Evolutionary conservation across 2,888 invertebrate genomes (phyloP), one percentile per base, ranked within the genome.

Genomic region (Torymus auratus): DNA sequence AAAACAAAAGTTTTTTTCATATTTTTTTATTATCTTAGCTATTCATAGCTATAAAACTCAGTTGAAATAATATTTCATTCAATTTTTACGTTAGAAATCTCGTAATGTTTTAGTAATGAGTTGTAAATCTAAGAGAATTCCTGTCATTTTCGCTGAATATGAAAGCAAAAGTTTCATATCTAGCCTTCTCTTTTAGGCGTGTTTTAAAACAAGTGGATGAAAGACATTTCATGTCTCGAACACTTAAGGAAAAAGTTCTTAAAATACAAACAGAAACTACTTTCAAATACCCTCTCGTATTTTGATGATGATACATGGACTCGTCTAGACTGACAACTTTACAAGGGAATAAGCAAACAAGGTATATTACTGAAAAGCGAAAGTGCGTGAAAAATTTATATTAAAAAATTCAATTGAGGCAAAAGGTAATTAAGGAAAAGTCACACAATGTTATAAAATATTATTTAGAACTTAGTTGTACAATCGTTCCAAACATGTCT

Each of bases 241-340:
- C 20, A 68, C 55, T 23, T 20, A 61, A 41, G 41, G 28, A 68
- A 52, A 68, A 68, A 52, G 14, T 28, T 53, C 1, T 7, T 28
- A 11, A 69, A 56, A 28, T 56, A 56, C 69, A 69, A 69, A 69
- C 56, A 69, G 28, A 64, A 14, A 5, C 62, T n/a, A n/a, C n/a
- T 68, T 56, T 69, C 69, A 12, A 28, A 56, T 28, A 56, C 28
- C n/a, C 20, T 55, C 12, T n/a, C 17, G 52, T 52, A 71, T 52
- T 71, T 71, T 17, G 12, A 53, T 61, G 61, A 52, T 61, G 61
- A 71, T 71, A n/a, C 61, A 20, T 23, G 71, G 14, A 52, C 50
- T 52, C n/a, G 14, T 20, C 23, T 23, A 14, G 41, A 41, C 41
- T 23, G 17, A 52, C 50, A 61, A 15, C 60, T 41, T 41, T 41